A percentile compares a stretch with the other conserved stretches of the same genome.
Evolutionary conservation across 2,797 vertebrate genomes (phyloP).

Genomic region (Leptoclinus maculatus): DNA sequence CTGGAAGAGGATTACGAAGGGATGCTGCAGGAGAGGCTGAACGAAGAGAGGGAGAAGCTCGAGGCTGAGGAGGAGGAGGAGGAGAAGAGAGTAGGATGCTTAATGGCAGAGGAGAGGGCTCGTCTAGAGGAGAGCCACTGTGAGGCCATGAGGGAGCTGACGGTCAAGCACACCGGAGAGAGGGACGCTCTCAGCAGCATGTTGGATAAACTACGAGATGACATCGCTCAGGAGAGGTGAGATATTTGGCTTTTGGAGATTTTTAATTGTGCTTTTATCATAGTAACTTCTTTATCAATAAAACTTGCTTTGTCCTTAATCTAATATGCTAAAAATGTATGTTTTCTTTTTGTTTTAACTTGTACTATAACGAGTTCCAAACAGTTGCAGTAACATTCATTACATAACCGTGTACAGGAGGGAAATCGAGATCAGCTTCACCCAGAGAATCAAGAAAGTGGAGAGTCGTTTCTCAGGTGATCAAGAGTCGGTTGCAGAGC

Average conservation of each 20-base stretch:
- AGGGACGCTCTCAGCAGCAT: slow-evolving; percentile 74
- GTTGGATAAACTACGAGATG: slow-evolving; percentile 83
- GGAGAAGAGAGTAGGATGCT: slow-evolving; percentile 58
- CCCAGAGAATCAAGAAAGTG: slow-evolving; percentile 86
- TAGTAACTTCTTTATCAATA: not conserved
- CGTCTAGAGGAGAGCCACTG: slow-evolving; percentile 71
- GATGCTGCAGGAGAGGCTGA: slow-evolving; percentile 72
- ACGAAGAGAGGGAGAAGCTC: slow-evolving; percentile 68
- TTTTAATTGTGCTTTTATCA: not conserved
- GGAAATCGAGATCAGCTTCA: slow-evolving; percentile 88
- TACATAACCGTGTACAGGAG: slow-evolving; percentile 86
- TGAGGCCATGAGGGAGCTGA: slow-evolving; percentile 76
- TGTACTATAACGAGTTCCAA: not conserved
- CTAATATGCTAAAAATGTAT: not conserved
- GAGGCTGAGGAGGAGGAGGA: slow-evolving; percentile 56
- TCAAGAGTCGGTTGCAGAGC: slow-evolving; percentile 81
- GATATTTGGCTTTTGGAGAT: slow-evolving; percentile 36
- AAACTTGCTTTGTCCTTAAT: not conserved
- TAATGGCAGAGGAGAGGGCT: slow-evolving; percentile 68
- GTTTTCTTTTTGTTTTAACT: not conserved
- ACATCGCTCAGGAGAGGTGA: slow-evolving; percentile 91
- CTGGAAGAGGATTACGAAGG: slow-evolving; percentile 77
- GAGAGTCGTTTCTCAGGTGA: slow-evolving; percentile 87
- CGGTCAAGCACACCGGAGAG: slow-evolving; percentile 78
- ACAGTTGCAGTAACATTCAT: slow-evolving; percentile 54